phyloP scores from a whole-genome alignment of 2,113 vertebrate genomes.

The Notiomystis cincta region DNA sequence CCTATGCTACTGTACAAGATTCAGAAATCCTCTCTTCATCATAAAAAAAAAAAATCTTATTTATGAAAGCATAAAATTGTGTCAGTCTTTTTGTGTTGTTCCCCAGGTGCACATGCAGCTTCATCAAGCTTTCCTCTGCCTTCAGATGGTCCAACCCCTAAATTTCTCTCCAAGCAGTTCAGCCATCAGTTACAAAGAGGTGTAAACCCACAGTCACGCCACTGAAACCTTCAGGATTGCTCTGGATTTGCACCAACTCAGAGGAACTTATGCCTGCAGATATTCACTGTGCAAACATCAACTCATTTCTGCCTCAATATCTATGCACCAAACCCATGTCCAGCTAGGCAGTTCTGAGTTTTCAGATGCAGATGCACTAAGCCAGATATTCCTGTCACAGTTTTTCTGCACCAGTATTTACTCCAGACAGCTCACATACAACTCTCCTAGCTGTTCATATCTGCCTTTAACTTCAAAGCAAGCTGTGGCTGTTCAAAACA shows the following conservation, averaged over 20 bases:
- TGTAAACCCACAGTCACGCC: background rate
- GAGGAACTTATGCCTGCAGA: background rate
- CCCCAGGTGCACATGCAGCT: background rate
- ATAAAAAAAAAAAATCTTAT: background rate
- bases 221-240: background rate
- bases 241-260: background rate
- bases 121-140: background rate
- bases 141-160: background rate
- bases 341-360: background rate
- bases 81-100: background rate
- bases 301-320: background rate
- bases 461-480: background rate
- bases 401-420: background rate
- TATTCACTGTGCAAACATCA: background rate
- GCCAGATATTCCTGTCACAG: background rate
- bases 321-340: accelerated
- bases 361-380: background rate
- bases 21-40: background rate
- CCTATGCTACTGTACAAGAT: background rate
- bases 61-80: background rate
- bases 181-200: background rate
- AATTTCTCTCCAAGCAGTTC: background rate
- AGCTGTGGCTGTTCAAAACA: accelerated
- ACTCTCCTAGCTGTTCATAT: background rate
- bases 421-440: background rate